A percentile compares a stretch with the other conserved stretches of the same genome.
Conservation (phyloP, 1,140 invertebrate genomes). For the Trichogramma pretiosum region DNA sequence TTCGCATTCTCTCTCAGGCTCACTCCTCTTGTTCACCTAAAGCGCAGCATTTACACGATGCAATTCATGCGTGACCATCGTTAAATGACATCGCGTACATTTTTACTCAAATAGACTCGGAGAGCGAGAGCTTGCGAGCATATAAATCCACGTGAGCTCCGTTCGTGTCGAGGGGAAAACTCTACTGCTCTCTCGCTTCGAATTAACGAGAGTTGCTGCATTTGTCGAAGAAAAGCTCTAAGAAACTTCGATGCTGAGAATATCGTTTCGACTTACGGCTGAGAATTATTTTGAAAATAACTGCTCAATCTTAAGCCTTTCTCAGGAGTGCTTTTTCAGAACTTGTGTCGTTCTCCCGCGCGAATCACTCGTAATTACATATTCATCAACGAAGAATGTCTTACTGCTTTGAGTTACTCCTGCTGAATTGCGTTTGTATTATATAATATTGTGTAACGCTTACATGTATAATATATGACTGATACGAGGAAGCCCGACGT, state of each 20-base stretch:
- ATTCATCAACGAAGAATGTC: slow-evolving; percentile 37
- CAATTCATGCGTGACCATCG: slow-evolving; percentile 17
- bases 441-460: neutral
- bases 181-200: slow-evolving; percentile 13
- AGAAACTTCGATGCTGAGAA: too few relatives aligned
- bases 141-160: slow-evolving; percentile 15
- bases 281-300: too few relatives aligned
- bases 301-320: too few relatives aligned
- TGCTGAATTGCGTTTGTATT: neutral
- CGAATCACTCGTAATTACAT: slow-evolving; percentile 33
- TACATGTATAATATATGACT: neutral
- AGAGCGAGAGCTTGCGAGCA: slow-evolving; percentile 22
- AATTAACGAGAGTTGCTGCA: too few relatives aligned
- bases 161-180: too few relatives aligned
- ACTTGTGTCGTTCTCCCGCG: too few relatives aligned
- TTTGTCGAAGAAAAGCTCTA: too few relatives aligned
- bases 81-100: slow-evolving; percentile 23
- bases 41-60: too few relatives aligned
- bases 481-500: neutral
- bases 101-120: too few relatives aligned
- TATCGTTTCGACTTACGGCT: too few relatives aligned
- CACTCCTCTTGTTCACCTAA: neutral
- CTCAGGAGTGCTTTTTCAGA: too few relatives aligned
- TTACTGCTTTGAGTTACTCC: slow-evolving; percentile 20
- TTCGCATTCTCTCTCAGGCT: slow-evolving; percentile 22